These are phyloP conservation scores for Silurus aristotelis DNA, from an alignment of 2,797 vertebrate species.

Conservation along the genomic window DNA sequence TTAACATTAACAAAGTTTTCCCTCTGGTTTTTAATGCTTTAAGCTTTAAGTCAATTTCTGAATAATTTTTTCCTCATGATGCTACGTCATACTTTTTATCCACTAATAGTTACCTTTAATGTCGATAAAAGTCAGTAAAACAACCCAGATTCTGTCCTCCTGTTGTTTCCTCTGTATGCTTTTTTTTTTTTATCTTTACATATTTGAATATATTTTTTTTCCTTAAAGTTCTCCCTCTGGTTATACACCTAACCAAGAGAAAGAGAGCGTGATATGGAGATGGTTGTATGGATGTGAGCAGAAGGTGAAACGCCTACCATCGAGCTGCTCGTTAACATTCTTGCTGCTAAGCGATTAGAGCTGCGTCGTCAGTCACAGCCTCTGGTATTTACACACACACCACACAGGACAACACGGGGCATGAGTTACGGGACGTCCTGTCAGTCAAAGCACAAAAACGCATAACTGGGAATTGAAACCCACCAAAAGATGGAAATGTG, in stretches of 20 bases:
- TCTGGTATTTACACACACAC: slow-evolving; percentile 53
- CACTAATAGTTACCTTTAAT: no score
- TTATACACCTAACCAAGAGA: slow-evolving; percentile 1
- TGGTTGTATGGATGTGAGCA: slow-evolving; percentile 27
- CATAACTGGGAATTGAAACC: not conserved
- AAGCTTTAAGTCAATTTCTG: not conserved
- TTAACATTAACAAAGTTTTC: no score
- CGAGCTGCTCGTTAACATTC: slow-evolving; percentile 53
- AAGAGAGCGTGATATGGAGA: not conserved
- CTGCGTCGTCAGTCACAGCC: slow-evolving; percentile 46
- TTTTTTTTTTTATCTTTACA: no score
- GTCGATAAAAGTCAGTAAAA: not conserved
- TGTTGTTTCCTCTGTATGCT: not conserved
- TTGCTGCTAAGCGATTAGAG: slow-evolving; percentile 56
- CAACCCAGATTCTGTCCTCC: not conserved
- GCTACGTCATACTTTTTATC: not conserved
- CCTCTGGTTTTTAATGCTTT: not conserved
- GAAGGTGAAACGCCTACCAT: slow-evolving; percentile 50
- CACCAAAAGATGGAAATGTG: not conserved
- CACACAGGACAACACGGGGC: slow-evolving; percentile 40
- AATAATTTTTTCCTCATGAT: not conserved
- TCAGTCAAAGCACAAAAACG: not conserved
- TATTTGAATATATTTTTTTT: not conserved
- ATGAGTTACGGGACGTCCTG: slow-evolving; percentile 23
- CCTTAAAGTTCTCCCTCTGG: not conserved